Evolutionary conservation across 2,888 invertebrate species (phyloP).

Genomic region (Cylindroiulus punctatus): DNA sequence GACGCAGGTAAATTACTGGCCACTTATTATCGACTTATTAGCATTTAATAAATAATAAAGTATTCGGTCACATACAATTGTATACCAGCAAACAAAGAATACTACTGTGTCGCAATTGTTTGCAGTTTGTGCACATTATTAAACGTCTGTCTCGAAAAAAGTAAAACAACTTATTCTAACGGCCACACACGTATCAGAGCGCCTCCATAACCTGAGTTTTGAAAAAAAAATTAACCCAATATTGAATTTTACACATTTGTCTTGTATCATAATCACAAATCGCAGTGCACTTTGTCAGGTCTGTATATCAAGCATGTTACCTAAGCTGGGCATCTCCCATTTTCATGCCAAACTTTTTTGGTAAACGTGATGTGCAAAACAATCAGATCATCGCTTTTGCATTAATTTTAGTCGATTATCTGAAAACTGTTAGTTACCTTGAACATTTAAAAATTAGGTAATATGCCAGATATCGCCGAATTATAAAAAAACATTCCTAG

Average conservation of each 20-base stretch:
- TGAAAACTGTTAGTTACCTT: not conserved
- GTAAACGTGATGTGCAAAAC: too few relatives aligned
- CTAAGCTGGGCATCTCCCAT: not conserved
- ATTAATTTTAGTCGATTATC: not conserved
- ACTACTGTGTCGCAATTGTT: not conserved
- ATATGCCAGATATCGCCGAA: not conserved
- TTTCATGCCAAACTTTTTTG: too few relatives aligned
- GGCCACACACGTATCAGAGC: not conserved
- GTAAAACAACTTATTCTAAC: not conserved
- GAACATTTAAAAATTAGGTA: not conserved
- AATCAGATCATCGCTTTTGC: not conserved
- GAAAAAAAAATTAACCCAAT: not conserved
- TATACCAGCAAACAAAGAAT: not conserved
- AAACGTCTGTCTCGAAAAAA: not conserved
- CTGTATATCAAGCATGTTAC: not conserved
- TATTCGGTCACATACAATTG: not conserved
- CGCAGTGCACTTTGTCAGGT: not conserved
- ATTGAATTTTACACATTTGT: not conserved
- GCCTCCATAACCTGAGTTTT: conserved; percentile 16
- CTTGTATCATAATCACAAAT: not conserved
- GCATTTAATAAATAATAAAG: conserved; percentile 43
- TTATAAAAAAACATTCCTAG: conserved; percentile 7
- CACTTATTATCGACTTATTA: conserved; percentile 8
- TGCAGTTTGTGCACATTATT: conserved; percentile 24
- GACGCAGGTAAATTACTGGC: not conserved